A percentile compares a stretch with the other conserved stretches of the same genome.
These are phyloP conservation scores for Drosophila pandora DNA, from an alignment of 1,140 invertebrate genomes.

Conservation along the genomic window DNA sequence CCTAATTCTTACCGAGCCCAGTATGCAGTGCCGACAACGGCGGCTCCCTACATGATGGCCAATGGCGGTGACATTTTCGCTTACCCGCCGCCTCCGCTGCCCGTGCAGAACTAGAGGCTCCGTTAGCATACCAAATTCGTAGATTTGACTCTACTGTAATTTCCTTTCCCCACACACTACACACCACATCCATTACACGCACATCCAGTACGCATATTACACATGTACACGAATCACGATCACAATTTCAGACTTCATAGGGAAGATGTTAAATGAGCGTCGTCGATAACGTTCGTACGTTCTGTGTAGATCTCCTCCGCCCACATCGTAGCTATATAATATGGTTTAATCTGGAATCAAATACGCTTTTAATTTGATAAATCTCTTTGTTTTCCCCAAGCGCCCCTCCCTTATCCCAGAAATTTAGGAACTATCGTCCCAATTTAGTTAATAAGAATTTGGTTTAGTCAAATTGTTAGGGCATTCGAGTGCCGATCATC, in stretches of 20 bases:
- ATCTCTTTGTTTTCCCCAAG: constrained; percentile 22
- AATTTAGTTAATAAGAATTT: constrained; percentile 57
- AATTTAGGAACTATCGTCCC: constrained; percentile 8
- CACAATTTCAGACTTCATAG: constrained; percentile 20
- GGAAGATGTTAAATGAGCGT: constrained; percentile 40
- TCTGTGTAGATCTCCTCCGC: constrained; percentile 75
- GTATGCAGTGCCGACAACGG: constrained; percentile 64
- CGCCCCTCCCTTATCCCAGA: not conserved
- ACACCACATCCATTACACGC: constrained; percentile 31
- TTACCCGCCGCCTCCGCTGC: constrained; percentile 79
- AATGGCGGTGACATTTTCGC: constrained; percentile 62
- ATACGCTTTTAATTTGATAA: constrained; percentile 73
- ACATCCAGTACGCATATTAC: constrained; percentile 28
- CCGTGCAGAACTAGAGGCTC: constrained; percentile 76
- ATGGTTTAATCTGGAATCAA: constrained; percentile 80
- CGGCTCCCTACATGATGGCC: constrained; percentile 72
- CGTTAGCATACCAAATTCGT: constrained; percentile 54
- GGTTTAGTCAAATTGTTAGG: constrained; percentile 60
- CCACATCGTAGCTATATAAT: constrained; percentile 72
- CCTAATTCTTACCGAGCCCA: constrained; percentile 46
- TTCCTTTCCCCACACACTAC: constrained; percentile 45
- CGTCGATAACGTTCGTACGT: constrained; percentile 29
- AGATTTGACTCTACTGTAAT: constrained; percentile 60
- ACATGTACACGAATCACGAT: constrained; percentile 12
- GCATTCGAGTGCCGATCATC: constrained; percentile 55